A percentile compares a stretch with the other conserved stretches of the same genome.
Evolutionary conservation across 2,888 invertebrate species (phyloP).

Genomic region (Cotesia congregata): DNA sequence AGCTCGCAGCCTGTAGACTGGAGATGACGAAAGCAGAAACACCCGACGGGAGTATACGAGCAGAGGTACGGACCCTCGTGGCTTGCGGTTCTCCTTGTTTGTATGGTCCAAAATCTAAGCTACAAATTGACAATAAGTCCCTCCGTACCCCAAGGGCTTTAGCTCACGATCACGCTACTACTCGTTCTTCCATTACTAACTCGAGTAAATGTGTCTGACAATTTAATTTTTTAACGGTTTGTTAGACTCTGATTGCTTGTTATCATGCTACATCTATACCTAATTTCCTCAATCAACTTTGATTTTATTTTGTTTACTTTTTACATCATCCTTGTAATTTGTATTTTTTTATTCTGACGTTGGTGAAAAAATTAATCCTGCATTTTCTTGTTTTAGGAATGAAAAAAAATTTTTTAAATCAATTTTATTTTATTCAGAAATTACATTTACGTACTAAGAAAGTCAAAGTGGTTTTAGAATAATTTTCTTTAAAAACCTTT

Average conservation of each 20-base stretch:
- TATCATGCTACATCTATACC: background rate
- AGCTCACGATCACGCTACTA: background rate
- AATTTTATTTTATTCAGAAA: background rate
- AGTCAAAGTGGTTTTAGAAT: too few relatives aligned
- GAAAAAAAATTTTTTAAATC: too few relatives aligned
- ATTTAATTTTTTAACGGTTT: background rate
- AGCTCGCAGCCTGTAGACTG: background rate
- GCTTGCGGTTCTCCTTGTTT: conserved; percentile 36
- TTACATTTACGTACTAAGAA: too few relatives aligned
- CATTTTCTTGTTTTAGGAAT: too few relatives aligned
- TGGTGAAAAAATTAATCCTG: too few relatives aligned
- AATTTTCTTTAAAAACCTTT: too few relatives aligned
- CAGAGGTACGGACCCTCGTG: conserved; percentile 27
- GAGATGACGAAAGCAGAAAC: background rate
- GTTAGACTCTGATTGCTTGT: background rate
- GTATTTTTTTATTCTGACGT: too few relatives aligned
- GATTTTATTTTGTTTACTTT: background rate
- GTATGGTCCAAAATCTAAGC: conserved; percentile 14
- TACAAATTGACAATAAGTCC: conserved; percentile 30
- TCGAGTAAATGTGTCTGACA: conserved; percentile 1
- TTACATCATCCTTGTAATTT: background rate
- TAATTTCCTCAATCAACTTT: background rate
- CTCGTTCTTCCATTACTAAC: background rate
- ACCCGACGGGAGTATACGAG: background rate
- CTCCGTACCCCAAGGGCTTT: background rate